Conservation (phyloP, 2,888 invertebrate species). For the Oscheius sp. region DNA sequence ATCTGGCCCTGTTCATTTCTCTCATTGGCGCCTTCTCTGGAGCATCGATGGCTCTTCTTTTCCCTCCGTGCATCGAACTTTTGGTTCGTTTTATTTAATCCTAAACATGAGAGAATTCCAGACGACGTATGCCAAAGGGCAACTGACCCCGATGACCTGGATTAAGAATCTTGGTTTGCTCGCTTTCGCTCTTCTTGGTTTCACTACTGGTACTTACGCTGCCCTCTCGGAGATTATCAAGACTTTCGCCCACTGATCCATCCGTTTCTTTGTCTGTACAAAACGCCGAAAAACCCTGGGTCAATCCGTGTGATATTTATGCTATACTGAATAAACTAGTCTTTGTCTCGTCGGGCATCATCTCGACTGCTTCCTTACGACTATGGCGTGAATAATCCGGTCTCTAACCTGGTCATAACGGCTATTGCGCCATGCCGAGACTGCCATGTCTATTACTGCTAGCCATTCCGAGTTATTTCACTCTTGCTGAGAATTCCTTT, state of each 20-base stretch:
- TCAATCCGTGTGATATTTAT: conserved; percentile 12
- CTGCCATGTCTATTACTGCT: conserved; percentile 8
- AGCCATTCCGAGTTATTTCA: not conserved
- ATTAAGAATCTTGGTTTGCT: conserved; percentile 60
- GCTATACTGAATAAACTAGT: conserved; percentile 10
- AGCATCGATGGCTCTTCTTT: conserved; percentile 86
- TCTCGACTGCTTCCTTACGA: conserved; percentile 17
- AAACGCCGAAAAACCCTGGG: conserved; percentile 5
- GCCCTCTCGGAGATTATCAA: conserved; percentile 58
- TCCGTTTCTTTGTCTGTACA: conserved; percentile 23
- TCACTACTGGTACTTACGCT: conserved; percentile 70
- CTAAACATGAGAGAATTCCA: conserved; percentile 29
- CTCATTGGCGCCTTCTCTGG: conserved; percentile 90
- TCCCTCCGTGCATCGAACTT: conserved; percentile 88
- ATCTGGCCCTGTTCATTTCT: conserved; percentile 87
- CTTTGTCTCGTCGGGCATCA: not conserved
- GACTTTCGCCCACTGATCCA: conserved; percentile 40
- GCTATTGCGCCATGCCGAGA: not conserved
- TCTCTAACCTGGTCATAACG: conserved; percentile 11
- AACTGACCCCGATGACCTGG: conserved; percentile 57
- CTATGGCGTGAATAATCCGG: conserved; percentile 14
- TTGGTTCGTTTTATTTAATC: conserved; percentile 74
- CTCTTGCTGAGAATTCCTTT: not conserved
- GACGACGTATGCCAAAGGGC: conserved; percentile 59
- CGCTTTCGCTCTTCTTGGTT: conserved; percentile 67